Percentiles rank a stretch among this genome's conserved stretches.
Conservation (phyloP, 2,888 invertebrate genomes). For the Chirona hameri region DNA sequence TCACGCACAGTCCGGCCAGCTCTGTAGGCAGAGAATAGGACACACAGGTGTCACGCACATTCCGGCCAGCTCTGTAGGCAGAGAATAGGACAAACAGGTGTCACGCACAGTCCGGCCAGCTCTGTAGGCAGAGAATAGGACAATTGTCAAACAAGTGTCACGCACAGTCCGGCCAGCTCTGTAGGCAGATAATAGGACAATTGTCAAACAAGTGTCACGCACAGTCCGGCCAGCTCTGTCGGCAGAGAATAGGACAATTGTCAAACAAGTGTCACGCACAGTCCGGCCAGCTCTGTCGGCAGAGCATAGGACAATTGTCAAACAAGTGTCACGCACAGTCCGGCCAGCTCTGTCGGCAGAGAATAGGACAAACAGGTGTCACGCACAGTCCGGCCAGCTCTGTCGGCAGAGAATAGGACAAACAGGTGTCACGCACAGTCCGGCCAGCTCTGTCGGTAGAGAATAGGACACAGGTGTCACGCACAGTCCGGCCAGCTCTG, state of each 20-base stretch:
- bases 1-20: constrained; percentile 1
- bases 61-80: background rate
- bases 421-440: too few relatives aligned
- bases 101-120: constrained; percentile 1
- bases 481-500: constrained; percentile 6
- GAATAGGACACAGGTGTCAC: too few relatives aligned
- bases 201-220: too few relatives aligned
- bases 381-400: constrained; percentile 4
- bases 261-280: too few relatives aligned
- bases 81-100: too few relatives aligned
- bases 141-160: too few relatives aligned
- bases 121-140: background rate
- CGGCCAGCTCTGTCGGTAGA: background rate
- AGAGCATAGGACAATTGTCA: too few relatives aligned
- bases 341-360: background rate
- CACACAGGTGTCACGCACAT: too few relatives aligned
- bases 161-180: constrained; percentile 6
- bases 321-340: too few relatives aligned
- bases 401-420: background rate
- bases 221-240: constrained; percentile 2
- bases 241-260: too few relatives aligned
- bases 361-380: too few relatives aligned
- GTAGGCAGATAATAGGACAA: background rate
- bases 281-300: background rate
- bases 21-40: background rate